Percentiles rank a stretch among this genome's conserved stretches.
phyloP scores from a whole-genome alignment of 2,888 invertebrate genomes.

The Dichetophora obliterata region DNA sequence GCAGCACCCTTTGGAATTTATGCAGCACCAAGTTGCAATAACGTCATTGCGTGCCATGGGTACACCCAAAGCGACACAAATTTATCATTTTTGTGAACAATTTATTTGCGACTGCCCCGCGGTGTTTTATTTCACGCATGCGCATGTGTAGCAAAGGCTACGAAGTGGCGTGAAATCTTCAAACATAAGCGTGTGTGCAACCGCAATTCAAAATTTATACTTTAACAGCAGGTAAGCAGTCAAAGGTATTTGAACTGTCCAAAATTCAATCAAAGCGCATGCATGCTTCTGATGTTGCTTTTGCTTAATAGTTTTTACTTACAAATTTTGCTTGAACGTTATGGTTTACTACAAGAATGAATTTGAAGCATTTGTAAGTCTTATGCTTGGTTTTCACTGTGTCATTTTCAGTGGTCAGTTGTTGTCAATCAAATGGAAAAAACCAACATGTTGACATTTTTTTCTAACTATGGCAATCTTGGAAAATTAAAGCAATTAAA shows the following conservation, averaged over 20 bases:
- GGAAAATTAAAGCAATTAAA: no score
- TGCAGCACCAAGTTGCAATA: no score
- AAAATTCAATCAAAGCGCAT: background rate
- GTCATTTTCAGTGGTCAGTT: no score
- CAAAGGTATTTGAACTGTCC: no score
- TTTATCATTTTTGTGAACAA: conserved; percentile 35
- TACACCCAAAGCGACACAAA: conserved; percentile 25
- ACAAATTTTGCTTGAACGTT: background rate
- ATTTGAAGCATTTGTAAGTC: no score
- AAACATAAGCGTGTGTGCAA: background rate
- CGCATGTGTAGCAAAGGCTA: background rate
- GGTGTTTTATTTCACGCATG: conserved; percentile 32
- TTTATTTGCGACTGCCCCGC: conserved; percentile 29
- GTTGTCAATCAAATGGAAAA: no score
- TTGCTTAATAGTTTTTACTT: no score
- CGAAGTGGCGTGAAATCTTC: background rate
- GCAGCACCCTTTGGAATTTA: background rate
- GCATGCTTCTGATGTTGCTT: background rate
- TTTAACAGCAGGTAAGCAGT: background rate
- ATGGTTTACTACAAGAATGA: no score
- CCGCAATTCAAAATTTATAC: background rate
- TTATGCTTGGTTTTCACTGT: no score
- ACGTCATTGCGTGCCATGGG: background rate
- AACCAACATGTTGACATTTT: no score
- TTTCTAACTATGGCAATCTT: no score